Evolutionary conservation across 2,797 vertebrate species (phyloP), one percentile per base, ranked within the genome.

Genomic region (Rhodeus uyekii): DNA sequence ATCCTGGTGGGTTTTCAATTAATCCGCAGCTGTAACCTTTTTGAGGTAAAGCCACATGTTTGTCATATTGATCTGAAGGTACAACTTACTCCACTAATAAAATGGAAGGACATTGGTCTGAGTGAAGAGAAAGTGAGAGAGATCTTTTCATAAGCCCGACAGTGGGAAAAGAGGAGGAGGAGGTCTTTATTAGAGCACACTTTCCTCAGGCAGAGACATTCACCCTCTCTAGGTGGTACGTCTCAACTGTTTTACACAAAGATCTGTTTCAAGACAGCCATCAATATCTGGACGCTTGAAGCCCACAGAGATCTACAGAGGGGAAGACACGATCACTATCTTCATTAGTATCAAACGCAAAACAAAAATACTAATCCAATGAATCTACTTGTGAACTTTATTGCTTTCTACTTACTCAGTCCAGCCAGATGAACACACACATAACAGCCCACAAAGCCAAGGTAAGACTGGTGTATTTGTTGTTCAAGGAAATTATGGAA

Each of bases 351-450:
- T 83, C 80, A 84, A 69, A 64, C 19, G 22, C 39, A 34, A 83
- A 67, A 38, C 73, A 27, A 58, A 63, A 76, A 85, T 67, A 76
- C 39, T 85, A 83, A 64, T 82, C 89, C 84, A 91, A 90, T 92
- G 90, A 87, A 80, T 89, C 84, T 89, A 81, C 86, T 85, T 80
- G 89, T 86, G 90, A 89, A 90, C 82, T 90, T 86, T 84, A 85
- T 84, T 85, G 46, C 71, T 86, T 82, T 88, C 81, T 86, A 79
- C 74, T 86, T 86, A 80, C 82, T 76, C 83, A 86, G 76, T 82
- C 87, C 86, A 91, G 88, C 91, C 92, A 90, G 90, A 92, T 92
- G 91, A 92, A 90, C 89, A 89, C 84, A 90, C 77, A 89, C 89
- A 89, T 85, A 82, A 79, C 83, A 88, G 83, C 87, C 86, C 81